A percentile compares a stretch with the other conserved stretches of the same genome.
Conservation (phyloP, 1,140 invertebrate species). For the Drosophila tsacasi region DNA sequence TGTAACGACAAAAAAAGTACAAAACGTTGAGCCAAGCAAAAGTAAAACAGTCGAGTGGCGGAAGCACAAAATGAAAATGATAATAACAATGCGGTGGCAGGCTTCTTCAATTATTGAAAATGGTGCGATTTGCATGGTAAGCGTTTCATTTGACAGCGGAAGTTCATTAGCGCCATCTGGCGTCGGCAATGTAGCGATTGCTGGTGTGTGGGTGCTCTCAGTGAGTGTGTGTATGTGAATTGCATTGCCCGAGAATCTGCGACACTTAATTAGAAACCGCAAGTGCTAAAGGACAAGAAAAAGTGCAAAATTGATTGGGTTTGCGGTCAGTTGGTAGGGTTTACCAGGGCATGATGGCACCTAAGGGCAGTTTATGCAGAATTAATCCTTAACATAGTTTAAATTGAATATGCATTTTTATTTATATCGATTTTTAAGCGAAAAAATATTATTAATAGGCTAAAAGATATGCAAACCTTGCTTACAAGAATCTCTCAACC, state of each 20-base stretch:
- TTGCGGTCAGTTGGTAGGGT: slow-evolving; percentile 23
- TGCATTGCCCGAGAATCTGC: slow-evolving; percentile 50
- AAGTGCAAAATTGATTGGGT: slow-evolving; percentile 50
- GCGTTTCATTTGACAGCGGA: slow-evolving; percentile 78
- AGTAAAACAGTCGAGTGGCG: slow-evolving; percentile 50
- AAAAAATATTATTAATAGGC: neutral
- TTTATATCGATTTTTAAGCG: neutral
- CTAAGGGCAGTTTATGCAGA: neutral
- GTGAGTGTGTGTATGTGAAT: slow-evolving; percentile 21
- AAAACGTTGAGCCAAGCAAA: slow-evolving; percentile 32
- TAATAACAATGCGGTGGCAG: slow-evolving; percentile 75
- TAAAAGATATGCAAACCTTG: neutral
- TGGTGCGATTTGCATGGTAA: slow-evolving; percentile 75
- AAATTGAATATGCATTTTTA: neutral
- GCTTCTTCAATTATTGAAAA: slow-evolving; percentile 77
- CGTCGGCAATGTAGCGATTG: neutral
- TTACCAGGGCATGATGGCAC: slow-evolving; percentile 7
- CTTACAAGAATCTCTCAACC: too few species aligned
- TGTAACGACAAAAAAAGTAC: slow-evolving; percentile 21
- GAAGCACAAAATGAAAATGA: slow-evolving; percentile 79
- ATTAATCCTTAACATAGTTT: neutral
- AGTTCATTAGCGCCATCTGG: slow-evolving; percentile 72
- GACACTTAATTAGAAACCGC: slow-evolving; percentile 74
- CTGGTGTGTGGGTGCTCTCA: neutral
- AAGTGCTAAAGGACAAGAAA: slow-evolving; percentile 27